phyloP scores from a whole-genome alignment of 2,797 vertebrate genomes.

The Acanthiza pusilla region DNA sequence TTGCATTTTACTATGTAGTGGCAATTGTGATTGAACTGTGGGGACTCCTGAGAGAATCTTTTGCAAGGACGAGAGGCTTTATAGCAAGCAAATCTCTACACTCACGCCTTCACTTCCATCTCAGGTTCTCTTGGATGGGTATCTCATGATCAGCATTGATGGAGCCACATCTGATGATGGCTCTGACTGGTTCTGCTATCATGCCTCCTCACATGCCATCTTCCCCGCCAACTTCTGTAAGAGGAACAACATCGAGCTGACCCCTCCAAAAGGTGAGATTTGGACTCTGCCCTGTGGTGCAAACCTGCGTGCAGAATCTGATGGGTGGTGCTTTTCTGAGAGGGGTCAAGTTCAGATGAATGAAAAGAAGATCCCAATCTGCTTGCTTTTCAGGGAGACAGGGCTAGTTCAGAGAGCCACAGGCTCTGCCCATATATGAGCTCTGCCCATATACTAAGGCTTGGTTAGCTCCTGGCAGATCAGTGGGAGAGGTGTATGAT shows the following conservation, averaged over 20 bases:
- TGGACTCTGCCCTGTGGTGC: background rate
- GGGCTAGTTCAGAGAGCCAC: background rate
- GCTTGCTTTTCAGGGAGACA: background rate
- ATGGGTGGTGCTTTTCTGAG: background rate
- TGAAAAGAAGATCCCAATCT: background rate
- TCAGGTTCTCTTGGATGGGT: conserved; percentile 90
- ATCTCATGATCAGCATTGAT: conserved; percentile 93
- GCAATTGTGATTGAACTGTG: background rate
- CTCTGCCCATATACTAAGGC: background rate
- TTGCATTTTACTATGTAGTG: background rate
- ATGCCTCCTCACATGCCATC: conserved; percentile 89
- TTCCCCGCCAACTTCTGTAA: conserved; percentile 87
- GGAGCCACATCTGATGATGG: conserved; percentile 76
- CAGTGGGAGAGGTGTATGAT: background rate
- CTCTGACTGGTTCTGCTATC: conserved; percentile 93
- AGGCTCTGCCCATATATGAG: background rate
- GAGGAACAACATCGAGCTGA: conserved; percentile 85
- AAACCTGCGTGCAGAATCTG: background rate
- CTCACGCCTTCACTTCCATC: background rate
- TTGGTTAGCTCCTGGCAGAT: background rate
- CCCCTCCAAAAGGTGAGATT: conserved; percentile 73
- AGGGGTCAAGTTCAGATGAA: background rate
- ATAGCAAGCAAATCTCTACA: background rate
- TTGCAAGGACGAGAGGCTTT: background rate
- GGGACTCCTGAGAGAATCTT: background rate